Evolutionary conservation across 2,113 vertebrate species (phyloP).

Genomic region (Leuciscus idus): DNA sequence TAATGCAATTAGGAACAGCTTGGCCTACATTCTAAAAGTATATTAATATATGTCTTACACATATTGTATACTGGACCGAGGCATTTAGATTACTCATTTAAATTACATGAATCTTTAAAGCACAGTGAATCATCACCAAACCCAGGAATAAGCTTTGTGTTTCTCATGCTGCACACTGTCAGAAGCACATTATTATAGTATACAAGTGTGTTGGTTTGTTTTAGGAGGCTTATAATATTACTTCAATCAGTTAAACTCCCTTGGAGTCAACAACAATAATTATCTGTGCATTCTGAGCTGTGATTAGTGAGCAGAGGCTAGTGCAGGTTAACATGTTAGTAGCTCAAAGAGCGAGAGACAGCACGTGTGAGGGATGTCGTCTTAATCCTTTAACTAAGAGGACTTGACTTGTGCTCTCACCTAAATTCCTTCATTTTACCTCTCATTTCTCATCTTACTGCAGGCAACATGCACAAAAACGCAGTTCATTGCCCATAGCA

Average conservation of each 20-base stretch:
- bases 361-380: conserved; percentile 14
- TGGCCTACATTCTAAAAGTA: conserved; percentile 33
- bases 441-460: background rate
- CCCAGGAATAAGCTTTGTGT: background rate
- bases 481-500: background rate
- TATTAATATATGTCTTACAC: conserved; percentile 11
- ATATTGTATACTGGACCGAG: background rate
- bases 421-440: background rate
- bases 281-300: background rate
- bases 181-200: background rate
- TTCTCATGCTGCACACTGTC: background rate
- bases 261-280: background rate
- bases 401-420: conserved; percentile 5
- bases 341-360: background rate
- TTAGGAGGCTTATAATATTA: background rate
- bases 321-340: background rate
- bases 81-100: background rate
- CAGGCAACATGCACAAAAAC: background rate
- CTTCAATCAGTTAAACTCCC: background rate
- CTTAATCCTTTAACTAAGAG: conserved; percentile 40
- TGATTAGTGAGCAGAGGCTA: background rate
- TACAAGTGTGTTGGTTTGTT: background rate
- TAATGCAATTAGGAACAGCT: conserved; percentile 23
- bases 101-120: background rate
- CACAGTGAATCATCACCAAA: background rate